Conservation (phyloP, 1,140 invertebrate species). For the Hycleus phaleratus region DNA sequence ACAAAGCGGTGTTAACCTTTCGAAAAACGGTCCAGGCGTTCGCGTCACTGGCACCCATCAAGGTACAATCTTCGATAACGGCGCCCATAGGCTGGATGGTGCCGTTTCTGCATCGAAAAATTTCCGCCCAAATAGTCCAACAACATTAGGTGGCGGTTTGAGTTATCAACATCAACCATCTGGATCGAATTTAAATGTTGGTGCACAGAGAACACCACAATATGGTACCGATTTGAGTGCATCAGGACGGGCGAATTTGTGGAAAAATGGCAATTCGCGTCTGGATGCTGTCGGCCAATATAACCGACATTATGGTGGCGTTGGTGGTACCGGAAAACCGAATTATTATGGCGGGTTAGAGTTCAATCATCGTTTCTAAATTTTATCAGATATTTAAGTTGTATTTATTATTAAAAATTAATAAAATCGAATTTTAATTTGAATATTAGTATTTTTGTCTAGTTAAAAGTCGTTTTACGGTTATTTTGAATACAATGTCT, state of each 20-base stretch:
- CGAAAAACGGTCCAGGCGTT: conserved; percentile 1
- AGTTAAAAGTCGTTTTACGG: no score
- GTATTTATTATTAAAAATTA: no score
- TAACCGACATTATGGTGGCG: conserved; percentile 22
- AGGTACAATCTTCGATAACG: conserved; percentile 18
- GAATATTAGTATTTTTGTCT: no score
- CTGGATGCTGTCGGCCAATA: conserved; percentile 19
- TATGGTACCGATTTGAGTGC: conserved; percentile 22
- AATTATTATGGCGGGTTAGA: conserved; percentile 18
- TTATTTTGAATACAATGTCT: no score
- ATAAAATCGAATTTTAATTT: no score
- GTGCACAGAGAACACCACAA: conserved; percentile 7
- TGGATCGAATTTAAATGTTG: conserved; percentile 15
- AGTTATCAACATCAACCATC: conserved; percentile 18
- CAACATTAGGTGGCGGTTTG: conserved; percentile 11
- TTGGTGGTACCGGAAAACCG: conserved; percentile 19
- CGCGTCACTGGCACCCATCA: conserved; percentile 8
- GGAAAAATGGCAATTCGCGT: conserved; percentile 8
- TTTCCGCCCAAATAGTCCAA: conserved; percentile 16
- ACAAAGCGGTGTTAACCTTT: conserved; percentile 5
- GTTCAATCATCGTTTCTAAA: conserved; percentile 18
- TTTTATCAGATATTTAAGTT: neutral
- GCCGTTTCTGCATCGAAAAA: conserved; percentile 14
- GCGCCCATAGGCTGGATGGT: conserved; percentile 7
- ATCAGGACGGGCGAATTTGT: conserved; percentile 15